phyloP scores from a whole-genome alignment of 1,140 invertebrate genomes.

The Trichonephila clavipes region DNA sequence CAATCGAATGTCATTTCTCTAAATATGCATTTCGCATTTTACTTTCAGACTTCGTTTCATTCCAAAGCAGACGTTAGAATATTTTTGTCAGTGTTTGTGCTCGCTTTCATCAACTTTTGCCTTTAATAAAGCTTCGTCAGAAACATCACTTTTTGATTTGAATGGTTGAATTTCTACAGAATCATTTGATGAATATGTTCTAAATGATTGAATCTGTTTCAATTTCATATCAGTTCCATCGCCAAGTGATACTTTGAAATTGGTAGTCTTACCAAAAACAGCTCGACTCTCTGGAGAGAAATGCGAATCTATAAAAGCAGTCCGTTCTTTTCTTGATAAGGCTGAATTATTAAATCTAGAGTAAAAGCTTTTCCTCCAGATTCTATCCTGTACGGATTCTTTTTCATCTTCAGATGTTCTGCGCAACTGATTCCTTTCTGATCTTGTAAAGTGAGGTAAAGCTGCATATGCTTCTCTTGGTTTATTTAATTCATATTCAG shows the following conservation, averaged over 20 bases:
- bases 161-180: background rate
- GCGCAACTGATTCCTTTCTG: background rate
- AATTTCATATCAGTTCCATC: background rate
- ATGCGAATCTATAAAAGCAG: slow-evolving; percentile 36
- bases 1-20: too few relatives aligned
- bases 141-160: background rate
- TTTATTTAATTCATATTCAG: background rate
- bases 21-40: too few relatives aligned
- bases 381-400: slow-evolving; percentile 91
- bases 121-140: background rate
- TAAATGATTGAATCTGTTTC: background rate
- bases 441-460: background rate
- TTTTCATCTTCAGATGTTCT: slow-evolving; percentile 76
- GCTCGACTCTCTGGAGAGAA: slow-evolving; percentile 28
- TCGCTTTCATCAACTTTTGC: background rate
- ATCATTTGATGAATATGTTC: background rate
- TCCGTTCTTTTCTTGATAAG: slow-evolving; percentile 51
- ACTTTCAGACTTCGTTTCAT: too few relatives aligned
- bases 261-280: background rate
- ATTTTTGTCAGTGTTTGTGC: background rate
- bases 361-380: slow-evolving; percentile 93
- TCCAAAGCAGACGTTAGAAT: too few relatives aligned
- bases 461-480: background rate
- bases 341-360: slow-evolving; percentile 87
- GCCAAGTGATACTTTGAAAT: background rate